Evolutionary conservation across 2,113 vertebrate genomes (phyloP).

Genomic region (Oceanites oceanicus): DNA sequence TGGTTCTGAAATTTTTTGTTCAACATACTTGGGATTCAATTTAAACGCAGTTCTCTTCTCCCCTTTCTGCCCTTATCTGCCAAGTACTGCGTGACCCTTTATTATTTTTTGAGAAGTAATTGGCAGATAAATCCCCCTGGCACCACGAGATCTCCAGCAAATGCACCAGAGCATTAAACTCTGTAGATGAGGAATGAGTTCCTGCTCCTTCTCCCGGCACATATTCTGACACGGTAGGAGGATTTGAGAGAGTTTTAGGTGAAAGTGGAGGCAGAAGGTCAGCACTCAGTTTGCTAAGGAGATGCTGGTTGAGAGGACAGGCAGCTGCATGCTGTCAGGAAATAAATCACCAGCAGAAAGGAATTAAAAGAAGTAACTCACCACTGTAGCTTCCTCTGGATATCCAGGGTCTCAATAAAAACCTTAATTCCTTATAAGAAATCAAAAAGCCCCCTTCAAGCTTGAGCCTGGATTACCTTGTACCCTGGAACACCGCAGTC

Average conservation of each 20-base stretch:
- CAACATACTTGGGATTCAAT: not conserved
- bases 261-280: not conserved
- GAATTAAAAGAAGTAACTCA: not conserved
- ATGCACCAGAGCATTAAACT: not conserved
- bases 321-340: not conserved
- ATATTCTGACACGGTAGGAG: not conserved
- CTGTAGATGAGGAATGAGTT: not conserved
- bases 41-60: not conserved
- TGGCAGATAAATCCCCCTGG: not conserved
- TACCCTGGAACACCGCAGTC: not conserved
- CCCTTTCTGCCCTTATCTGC: not conserved
- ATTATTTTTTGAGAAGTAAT: constrained; percentile 1
- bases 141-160: not conserved
- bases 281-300: not conserved
- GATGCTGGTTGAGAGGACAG: not conserved
- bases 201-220: not conserved
- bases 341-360: not conserved
- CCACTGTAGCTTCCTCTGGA: not conserved
- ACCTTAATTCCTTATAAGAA: not conserved
- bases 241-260: not conserved
- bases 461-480: not conserved
- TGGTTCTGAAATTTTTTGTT: not conserved
- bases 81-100: not conserved
- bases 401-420: not conserved
- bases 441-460: not conserved